Base-by-base conservation (phyloP, 2,888 invertebrate species). In the Abscondita cerata region DNA sequence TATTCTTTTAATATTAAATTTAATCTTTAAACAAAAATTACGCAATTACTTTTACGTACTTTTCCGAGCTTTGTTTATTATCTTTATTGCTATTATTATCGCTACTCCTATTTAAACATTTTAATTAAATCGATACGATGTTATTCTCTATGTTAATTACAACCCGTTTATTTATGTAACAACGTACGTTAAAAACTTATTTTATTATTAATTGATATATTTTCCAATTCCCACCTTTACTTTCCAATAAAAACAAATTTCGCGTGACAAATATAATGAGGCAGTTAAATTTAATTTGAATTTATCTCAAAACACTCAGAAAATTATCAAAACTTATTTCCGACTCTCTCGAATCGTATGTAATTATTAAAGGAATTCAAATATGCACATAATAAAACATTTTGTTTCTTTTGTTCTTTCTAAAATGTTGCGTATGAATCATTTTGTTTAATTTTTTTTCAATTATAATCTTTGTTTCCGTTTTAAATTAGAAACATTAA, bases 341-440 rank as follows among this genome's bases (percentile, higher is more conserved):
- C 58, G 13, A 53, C 59, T 58, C 62, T 62, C 58, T 59, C 54
- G 62, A 62, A 61, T 64, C 54, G 64, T 57, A 54, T 53, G 60
- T 64, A 60, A 64, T 64, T 64, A 64, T 64, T 64, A 64, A 51
- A 53, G 61, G 57, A 64, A 64, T 65, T 59, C 65, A 65, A 65
- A 65, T 65, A 65, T 65, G 65, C 65, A 65, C 61, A 59, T 65
- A 59, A 61, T 60, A 62, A 64, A 53, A 62, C 65, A 60, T 64
- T 25, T 64, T 64, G 56, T 59, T 63, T 54, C 58, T 60, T 52
- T 60, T 64, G 64, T 64, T 55, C 63, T 59, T 55, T 19, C 47
- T 53, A 46, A 48, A 57, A 47, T 36, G 52, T 52, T 25, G 25
- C 25, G 25, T 56, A 52, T 56, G 52, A 46, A 52, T 53, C 52